Evolutionary conservation across 2,113 vertebrate genomes (phyloP).

Genomic region (Alligator sinensis): DNA sequence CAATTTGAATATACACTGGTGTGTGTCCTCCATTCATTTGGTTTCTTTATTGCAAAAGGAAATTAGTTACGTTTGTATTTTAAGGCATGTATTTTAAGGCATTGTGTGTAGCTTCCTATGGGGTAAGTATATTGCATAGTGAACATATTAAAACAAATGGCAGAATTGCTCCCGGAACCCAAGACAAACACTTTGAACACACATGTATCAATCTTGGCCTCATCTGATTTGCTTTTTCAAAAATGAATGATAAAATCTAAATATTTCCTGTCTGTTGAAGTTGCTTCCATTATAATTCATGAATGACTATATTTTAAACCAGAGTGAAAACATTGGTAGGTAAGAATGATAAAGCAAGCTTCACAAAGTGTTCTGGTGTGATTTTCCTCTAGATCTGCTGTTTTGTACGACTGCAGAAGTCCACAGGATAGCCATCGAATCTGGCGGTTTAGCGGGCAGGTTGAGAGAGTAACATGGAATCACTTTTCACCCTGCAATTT

Average conservation of each 20-base stretch:
- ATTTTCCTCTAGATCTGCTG: slow-evolving; percentile 81
- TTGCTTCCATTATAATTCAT: background rate
- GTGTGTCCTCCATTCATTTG: background rate
- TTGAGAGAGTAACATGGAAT: slow-evolving; percentile 94
- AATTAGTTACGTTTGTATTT: slow-evolving; percentile 9
- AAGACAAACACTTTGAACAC: background rate
- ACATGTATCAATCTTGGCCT: background rate
- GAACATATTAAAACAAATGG: background rate
- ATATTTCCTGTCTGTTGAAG: background rate
- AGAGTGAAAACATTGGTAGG: background rate
- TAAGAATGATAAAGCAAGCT: background rate
- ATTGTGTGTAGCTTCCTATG: background rate
- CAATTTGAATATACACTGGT: background rate
- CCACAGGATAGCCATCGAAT: slow-evolving; percentile 86
- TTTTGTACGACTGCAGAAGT: slow-evolving; percentile 94
- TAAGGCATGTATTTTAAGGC: slow-evolving; percentile 16
- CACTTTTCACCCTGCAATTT: slow-evolving; percentile 95
- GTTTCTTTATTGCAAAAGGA: slow-evolving; percentile 15
- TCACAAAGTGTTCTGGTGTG: background rate
- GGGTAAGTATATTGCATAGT: background rate
- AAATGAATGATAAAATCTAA: background rate
- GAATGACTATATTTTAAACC: background rate
- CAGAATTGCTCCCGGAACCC: background rate
- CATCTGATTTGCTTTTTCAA: background rate
- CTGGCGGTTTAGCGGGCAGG: slow-evolving; percentile 96